Percentiles rank a stretch among this genome's conserved stretches.
Conservation (phyloP, 2,888 invertebrate genomes). For the Orthosia cruda region DNA sequence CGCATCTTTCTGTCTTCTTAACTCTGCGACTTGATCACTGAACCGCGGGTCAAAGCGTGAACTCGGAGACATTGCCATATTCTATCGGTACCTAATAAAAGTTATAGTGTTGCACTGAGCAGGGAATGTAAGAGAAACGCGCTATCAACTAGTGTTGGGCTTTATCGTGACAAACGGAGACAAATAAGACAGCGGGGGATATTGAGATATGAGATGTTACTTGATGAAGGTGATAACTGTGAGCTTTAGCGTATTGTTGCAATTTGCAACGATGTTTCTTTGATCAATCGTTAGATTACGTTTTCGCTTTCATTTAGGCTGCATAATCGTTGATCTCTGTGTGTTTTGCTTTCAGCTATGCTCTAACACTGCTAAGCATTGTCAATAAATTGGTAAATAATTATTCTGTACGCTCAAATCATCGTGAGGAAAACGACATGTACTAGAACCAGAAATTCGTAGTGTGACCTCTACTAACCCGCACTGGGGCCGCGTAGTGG, state of each 20-base stretch:
- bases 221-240: slow-evolving; percentile 10
- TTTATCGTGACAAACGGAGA: slow-evolving; percentile 18
- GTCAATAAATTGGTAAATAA: too few species aligned
- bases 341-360: background rate
- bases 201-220: background rate
- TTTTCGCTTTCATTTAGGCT: slow-evolving; percentile 5
- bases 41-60: slow-evolving; percentile 37
- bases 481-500: too few species aligned
- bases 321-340: background rate
- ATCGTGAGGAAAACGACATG: too few species aligned
- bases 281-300: background rate
- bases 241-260: background rate
- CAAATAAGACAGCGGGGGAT: slow-evolving; percentile 19
- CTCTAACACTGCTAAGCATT: background rate
- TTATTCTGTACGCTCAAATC: too few species aligned
- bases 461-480: too few species aligned
- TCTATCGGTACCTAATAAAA: slow-evolving; percentile 42
- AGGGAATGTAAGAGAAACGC: slow-evolving; percentile 39
- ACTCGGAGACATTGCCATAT: slow-evolving; percentile 31
- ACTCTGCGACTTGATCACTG: slow-evolving; percentile 7
- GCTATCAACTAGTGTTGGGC: slow-evolving; percentile 4
- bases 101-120: slow-evolving; percentile 7
- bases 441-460: too few species aligned
- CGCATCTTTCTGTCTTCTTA: slow-evolving; percentile 1
- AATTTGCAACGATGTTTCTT: background rate